A percentile compares a stretch with the other conserved stretches of the same genome.
phyloP scores from a whole-genome alignment of 2,888 invertebrate species.

The Scaptomyza cyrtandrae region DNA sequence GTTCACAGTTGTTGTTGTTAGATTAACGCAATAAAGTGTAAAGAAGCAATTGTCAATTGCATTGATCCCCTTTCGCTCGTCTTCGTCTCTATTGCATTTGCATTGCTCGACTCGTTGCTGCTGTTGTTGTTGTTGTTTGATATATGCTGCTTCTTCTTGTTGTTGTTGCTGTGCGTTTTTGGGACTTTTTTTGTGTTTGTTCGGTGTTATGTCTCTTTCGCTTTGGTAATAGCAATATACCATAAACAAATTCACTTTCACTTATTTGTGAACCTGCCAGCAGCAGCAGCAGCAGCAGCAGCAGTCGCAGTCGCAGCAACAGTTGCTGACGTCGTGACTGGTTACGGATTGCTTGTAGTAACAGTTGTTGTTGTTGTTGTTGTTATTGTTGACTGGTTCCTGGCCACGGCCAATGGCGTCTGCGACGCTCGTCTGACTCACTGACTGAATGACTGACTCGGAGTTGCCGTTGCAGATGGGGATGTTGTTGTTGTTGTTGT shows the following conservation, averaged over 20 bases:
- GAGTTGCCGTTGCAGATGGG: slow-evolving; percentile 22
- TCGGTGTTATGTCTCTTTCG: slow-evolving; percentile 62
- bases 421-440: slow-evolving; percentile 58
- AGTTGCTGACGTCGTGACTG: slow-evolving; percentile 52
- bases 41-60: slow-evolving; percentile 12
- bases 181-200: slow-evolving; percentile 4
- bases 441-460: slow-evolving; percentile 69
- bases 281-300: slow-evolving; percentile 11
- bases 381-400: slow-evolving; percentile 52
- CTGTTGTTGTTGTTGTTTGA: slow-evolving; percentile 2
- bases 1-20: slow-evolving; percentile 16
- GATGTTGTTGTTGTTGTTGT: neutral
- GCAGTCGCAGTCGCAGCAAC: slow-evolving; percentile 11
- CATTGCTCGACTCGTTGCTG: slow-evolving; percentile 19
- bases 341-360: slow-evolving; percentile 12
- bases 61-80: slow-evolving; percentile 14
- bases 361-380: neutral
- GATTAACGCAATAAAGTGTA: slow-evolving; percentile 19
- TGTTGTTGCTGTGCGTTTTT: neutral
- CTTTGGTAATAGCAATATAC: slow-evolving; percentile 74
- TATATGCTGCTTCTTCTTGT: slow-evolving; percentile 2
- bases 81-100: slow-evolving; percentile 13
- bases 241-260: slow-evolving; percentile 79
- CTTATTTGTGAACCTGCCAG: slow-evolving; percentile 73
- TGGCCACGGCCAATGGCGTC: slow-evolving; percentile 58